phyloP scores from a whole-genome alignment of 2,797 vertebrate genomes.

The Sebastes hubbsi region DNA sequence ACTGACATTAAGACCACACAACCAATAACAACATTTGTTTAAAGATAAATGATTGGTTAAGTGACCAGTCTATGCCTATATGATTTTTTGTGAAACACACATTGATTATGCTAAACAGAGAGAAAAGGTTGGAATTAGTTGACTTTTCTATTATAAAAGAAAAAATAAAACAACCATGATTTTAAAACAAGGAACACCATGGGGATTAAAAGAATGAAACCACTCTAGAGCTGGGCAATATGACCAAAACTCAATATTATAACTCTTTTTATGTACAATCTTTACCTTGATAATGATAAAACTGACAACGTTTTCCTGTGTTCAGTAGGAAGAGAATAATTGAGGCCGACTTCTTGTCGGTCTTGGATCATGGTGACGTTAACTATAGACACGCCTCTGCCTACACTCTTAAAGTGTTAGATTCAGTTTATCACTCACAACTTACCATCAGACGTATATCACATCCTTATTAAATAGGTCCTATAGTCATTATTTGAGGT shows the following conservation, averaged over 20 bases:
- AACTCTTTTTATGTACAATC: background rate
- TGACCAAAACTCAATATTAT: constrained; percentile 23
- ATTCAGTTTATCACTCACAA: too few relatives aligned
- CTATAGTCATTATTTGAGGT: too few relatives aligned
- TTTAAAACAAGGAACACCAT: constrained; percentile 10
- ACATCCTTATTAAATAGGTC: too few relatives aligned
- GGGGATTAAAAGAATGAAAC: constrained; percentile 30
- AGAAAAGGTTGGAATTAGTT: constrained; percentile 14
- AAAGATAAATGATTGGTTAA: constrained; percentile 15
- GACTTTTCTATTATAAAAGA: background rate
- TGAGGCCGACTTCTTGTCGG: accelerated
- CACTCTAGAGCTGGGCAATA: constrained; percentile 46
- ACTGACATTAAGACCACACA: background rate
- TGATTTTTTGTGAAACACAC: constrained; percentile 12
- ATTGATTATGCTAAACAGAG: constrained; percentile 24
- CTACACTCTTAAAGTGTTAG: too few relatives aligned
- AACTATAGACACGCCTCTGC: too few relatives aligned
- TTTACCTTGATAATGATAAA: background rate
- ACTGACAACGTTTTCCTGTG: background rate
- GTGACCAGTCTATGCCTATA: constrained; percentile 11
- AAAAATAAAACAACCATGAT: background rate
- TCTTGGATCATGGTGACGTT: accelerated
- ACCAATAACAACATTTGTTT: background rate
- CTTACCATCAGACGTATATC: too few relatives aligned
- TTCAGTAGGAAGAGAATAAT: too few relatives aligned